A percentile compares a stretch with the other conserved stretches of the same genome.
Conservation (phyloP, 2,797 vertebrate species). For the Pagetopsis macropterus region DNA sequence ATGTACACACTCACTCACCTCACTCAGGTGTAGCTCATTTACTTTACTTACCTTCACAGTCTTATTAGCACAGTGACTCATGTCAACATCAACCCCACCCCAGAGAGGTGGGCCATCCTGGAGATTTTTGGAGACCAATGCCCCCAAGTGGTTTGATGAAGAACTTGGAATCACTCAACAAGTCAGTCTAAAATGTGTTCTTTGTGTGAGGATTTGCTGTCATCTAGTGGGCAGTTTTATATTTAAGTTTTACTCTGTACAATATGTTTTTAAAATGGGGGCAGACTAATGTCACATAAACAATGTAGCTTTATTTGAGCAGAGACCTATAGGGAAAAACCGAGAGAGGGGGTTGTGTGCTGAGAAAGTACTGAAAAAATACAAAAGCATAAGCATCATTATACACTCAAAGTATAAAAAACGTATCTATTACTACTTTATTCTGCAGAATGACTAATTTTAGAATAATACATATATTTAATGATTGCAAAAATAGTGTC, state of each 20-base stretch:
- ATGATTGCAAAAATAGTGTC: neutral
- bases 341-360: neutral
- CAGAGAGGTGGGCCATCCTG: neutral
- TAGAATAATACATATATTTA: no score
- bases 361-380: no score
- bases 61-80: neutral
- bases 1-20: no score
- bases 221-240: constrained; percentile 48
- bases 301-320: neutral
- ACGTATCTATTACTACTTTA: no score
- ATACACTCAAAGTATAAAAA: no score
- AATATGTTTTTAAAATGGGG: neutral
- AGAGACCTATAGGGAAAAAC: neutral
- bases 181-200: neutral
- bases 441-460: no score
- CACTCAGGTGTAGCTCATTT: no score
- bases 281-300: neutral
- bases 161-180: neutral
- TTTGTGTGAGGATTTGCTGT: constrained; percentile 42
- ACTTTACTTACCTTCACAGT: no score
- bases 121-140: neutral
- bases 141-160: constrained; percentile 16
- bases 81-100: neutral
- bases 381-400: no score
- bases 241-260: neutral